These are phyloP conservation scores for Harpalus rubripes DNA, from an alignment of 2,888 invertebrate genomes.

Conservation along the genomic window DNA sequence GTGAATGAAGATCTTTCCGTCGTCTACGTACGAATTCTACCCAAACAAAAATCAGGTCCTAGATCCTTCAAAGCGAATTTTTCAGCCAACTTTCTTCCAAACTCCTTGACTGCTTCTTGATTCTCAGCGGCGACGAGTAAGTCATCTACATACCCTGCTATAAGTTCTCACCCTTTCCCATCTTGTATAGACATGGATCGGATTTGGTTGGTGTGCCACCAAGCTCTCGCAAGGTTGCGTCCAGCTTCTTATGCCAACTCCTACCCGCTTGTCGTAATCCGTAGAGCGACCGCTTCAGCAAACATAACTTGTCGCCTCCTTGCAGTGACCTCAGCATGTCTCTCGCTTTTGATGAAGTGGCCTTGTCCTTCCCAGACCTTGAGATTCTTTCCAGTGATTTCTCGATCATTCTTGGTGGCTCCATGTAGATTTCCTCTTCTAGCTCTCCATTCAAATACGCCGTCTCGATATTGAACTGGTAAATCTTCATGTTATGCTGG, in stretches of 20 bases:
- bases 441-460: constrained; percentile 54
- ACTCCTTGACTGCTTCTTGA: constrained; percentile 15
- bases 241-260: too few relatives aligned
- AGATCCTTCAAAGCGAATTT: too few relatives aligned
- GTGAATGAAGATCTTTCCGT: neutral
- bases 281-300: too few relatives aligned
- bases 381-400: constrained; percentile 55
- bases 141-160: constrained; percentile 67
- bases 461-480: constrained; percentile 68
- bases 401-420: constrained; percentile 52
- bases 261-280: too few relatives aligned
- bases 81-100: too few relatives aligned
- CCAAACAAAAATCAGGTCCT: neutral
- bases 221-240: neutral
- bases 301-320: too few relatives aligned
- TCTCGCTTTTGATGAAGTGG: neutral
- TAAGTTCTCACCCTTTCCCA: constrained; percentile 18
- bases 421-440: constrained; percentile 47
- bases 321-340: too few relatives aligned
- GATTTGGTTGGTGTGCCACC: constrained; percentile 42
- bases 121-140: constrained; percentile 66
- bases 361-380: neutral
- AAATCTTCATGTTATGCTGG: constrained; percentile 67
- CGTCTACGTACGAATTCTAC: neutral
- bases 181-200: constrained; percentile 19